phyloP scores from a whole-genome alignment of 2,888 invertebrate species.

The Eupithecia vulgata region DNA sequence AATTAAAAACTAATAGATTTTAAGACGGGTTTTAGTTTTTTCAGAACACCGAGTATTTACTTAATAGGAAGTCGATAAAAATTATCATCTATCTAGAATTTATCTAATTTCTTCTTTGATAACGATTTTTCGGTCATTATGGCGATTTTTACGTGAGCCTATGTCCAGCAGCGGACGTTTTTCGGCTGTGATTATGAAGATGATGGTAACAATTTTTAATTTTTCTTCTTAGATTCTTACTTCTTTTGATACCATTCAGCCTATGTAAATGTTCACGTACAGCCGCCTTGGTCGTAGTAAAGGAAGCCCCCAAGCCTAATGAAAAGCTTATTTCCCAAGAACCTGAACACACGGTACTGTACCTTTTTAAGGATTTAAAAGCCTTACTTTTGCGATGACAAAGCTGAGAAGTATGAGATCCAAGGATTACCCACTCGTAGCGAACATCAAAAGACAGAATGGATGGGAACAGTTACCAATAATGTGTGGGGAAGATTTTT shows the following conservation, averaged over 20 bases:
- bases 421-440: slow-evolving; percentile 37
- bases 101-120: not conserved
- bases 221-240: too few relatives aligned
- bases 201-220: too few relatives aligned
- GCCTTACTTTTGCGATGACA: slow-evolving; percentile 38
- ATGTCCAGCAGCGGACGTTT: too few relatives aligned
- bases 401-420: slow-evolving; percentile 35
- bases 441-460: slow-evolving; percentile 39
- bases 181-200: too few relatives aligned
- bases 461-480: slow-evolving; percentile 34
- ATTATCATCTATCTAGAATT: not conserved
- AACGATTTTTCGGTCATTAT: not conserved
- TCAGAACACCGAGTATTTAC: not conserved
- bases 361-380: slow-evolving; percentile 29
- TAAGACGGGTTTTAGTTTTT: too few relatives aligned
- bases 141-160: not conserved
- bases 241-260: not conserved
- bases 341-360: slow-evolving; percentile 12
- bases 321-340: slow-evolving; percentile 18
- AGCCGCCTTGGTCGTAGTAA: not conserved
- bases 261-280: not conserved
- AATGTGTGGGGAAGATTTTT: not conserved
- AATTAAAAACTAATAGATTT: too few relatives aligned
- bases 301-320: slow-evolving; percentile 6
- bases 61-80: not conserved